These are phyloP conservation scores for Ceratoteleas bidentatus DNA, from an alignment of 1,140 invertebrate genomes.

Conservation along the genomic window DNA sequence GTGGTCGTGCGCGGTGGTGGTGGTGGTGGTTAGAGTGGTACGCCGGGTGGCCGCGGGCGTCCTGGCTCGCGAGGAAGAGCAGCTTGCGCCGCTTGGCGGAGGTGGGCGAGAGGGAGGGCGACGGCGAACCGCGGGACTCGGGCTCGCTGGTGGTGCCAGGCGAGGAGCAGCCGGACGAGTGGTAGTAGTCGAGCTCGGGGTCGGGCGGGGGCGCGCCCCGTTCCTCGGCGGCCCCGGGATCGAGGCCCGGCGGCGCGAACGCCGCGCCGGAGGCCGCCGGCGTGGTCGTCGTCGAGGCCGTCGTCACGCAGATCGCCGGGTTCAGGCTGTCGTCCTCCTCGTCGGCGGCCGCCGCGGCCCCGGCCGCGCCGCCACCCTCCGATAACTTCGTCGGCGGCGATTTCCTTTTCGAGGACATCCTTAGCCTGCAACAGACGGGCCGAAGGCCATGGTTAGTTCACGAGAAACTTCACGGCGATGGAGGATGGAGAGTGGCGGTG, in stretches of 20 bases:
- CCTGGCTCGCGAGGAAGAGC: conserved; percentile 69
- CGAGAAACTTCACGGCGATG: no score
- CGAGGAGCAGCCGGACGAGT: conserved; percentile 78
- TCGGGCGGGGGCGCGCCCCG: no score
- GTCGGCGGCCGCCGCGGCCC: conserved; percentile 83
- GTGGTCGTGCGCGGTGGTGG: conserved; percentile 65
- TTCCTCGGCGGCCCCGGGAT: no score
- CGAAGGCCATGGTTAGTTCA: no score
- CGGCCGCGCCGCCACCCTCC: conserved; percentile 85
- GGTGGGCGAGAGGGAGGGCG: conserved; percentile 74
- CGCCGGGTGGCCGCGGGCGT: conserved; percentile 38
- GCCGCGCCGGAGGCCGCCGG: conserved; percentile 48
- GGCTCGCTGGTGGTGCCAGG: conserved; percentile 78
- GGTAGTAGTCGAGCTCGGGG: conserved; percentile 75
- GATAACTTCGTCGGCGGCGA: conserved; percentile 94
- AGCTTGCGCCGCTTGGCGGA: conserved; percentile 74
- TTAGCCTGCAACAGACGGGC: conserved; percentile 85
- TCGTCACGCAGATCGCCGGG: conserved; percentile 75
- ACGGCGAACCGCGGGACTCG: conserved; percentile 75
- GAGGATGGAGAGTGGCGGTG: no score
- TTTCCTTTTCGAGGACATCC: conserved; percentile 96
- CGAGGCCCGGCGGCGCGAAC: conserved; percentile 52
- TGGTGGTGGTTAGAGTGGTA: conserved; percentile 59
- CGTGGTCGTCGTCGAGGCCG: conserved; percentile 51
- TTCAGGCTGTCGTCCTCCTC: conserved; percentile 82